Evolutionary conservation across 2,888 invertebrate genomes (phyloP).

Genomic region (Drosophila planitibia): DNA sequence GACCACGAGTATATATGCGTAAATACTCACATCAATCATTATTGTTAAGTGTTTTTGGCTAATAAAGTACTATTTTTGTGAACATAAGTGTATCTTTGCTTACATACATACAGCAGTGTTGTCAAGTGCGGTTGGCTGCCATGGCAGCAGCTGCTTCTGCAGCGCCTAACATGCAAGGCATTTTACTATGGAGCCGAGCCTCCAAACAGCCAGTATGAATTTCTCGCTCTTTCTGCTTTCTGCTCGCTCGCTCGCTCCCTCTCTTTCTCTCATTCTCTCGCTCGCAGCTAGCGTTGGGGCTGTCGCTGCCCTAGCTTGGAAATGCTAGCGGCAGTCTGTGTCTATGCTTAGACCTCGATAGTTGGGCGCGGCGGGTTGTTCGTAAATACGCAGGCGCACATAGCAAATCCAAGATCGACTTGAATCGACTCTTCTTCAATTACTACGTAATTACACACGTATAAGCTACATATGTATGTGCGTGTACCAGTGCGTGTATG

Average conservation of each 20-base stretch:
- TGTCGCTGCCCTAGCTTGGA: slow-evolving; percentile 36
- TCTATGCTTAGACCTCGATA: slow-evolving; percentile 79
- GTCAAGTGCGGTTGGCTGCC: slow-evolving; percentile 6
- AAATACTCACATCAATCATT: background rate
- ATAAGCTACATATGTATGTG: background rate
- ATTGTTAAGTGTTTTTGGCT: background rate
- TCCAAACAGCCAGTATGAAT: slow-evolving; percentile 43
- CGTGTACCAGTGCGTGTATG: slow-evolving; percentile 10
- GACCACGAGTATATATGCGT: too few relatives aligned
- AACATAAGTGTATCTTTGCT: background rate
- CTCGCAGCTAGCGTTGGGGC: slow-evolving; percentile 26
- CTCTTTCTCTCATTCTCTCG: slow-evolving; percentile 4
- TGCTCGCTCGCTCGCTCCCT: slow-evolving; percentile 8
- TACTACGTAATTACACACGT: background rate
- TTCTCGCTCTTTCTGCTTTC: slow-evolving; percentile 26
- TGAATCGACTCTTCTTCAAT: slow-evolving; percentile 18
- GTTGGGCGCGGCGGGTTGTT: slow-evolving; percentile 63
- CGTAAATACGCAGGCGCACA: slow-evolving; percentile 16
- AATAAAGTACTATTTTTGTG: background rate
- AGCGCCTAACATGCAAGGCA: slow-evolving; percentile 1
- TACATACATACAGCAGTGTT: background rate
- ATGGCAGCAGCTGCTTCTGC: slow-evolving; percentile 20
- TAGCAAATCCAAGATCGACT: slow-evolving; percentile 54
- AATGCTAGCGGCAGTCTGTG: slow-evolving; percentile 69
- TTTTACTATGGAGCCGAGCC: slow-evolving; percentile 46